These are phyloP conservation scores for Pseudomyrmex dendroicus DNA, from an alignment of 1,140 invertebrate species.

Conservation along the genomic window DNA sequence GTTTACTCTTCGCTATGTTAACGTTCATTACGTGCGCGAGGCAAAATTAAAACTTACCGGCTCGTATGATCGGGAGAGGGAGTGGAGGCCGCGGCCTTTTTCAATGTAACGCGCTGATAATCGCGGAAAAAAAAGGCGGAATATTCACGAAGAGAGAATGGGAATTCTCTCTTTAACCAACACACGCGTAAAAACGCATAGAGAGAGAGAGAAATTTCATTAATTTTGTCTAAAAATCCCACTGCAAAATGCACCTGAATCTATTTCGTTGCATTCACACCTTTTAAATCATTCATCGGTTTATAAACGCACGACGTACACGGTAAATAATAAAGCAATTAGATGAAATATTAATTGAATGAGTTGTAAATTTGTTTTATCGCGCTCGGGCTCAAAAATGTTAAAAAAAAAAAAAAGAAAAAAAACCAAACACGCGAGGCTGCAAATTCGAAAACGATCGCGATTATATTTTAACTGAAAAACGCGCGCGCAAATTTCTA, in stretches of 20 bases:
- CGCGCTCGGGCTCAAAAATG: background rate
- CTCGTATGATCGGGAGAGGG: background rate
- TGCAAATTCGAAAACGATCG: background rate
- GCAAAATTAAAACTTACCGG: slow-evolving; percentile 42
- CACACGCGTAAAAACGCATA: too few species aligned
- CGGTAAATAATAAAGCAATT: slow-evolving; percentile 40
- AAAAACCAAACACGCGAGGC: background rate
- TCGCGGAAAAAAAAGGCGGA: slow-evolving; percentile 11
- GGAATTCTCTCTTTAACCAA: slow-evolving; percentile 13
- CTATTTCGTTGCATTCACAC: background rate
- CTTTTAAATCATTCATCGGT: background rate
- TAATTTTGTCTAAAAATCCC: slow-evolving; percentile 20
- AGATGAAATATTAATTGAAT: slow-evolving; percentile 41
- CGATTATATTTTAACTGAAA: slow-evolving; percentile 36
- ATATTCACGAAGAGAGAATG: background rate
- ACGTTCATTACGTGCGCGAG: slow-evolving; percentile 45
- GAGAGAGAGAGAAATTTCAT: slow-evolving; percentile 10
- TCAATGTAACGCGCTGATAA: slow-evolving; percentile 51
- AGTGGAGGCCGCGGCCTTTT: slow-evolving; percentile 4
- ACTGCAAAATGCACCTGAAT: slow-evolving; percentile 14
- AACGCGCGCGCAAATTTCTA: slow-evolving; percentile 1
- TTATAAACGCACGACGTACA: background rate
- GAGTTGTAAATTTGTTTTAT: slow-evolving; percentile 20
- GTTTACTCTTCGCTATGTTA: slow-evolving; percentile 40
- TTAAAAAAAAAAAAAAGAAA: background rate